Evolutionary conservation across 2,888 invertebrate species (phyloP).

Genomic region (Cryptus viduatorius): DNA sequence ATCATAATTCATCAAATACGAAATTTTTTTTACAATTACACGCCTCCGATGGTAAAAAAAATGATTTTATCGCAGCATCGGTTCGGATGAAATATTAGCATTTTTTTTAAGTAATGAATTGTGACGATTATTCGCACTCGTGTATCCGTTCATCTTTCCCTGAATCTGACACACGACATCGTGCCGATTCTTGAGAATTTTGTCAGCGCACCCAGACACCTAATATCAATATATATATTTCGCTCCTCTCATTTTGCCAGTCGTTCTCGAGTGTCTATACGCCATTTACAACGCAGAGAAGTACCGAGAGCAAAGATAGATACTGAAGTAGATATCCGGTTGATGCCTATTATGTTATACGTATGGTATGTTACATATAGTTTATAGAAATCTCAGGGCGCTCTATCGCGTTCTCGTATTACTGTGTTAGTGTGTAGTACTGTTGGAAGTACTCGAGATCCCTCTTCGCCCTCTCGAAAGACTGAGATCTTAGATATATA

Average conservation of each 20-base stretch:
- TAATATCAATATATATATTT: constrained; percentile 3
- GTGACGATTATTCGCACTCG: too few relatives aligned
- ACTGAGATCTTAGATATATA: constrained; percentile 69
- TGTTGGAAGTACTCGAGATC: constrained; percentile 14
- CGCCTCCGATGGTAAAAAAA: too few relatives aligned
- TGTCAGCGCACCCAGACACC: not conserved
- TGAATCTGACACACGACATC: not conserved
- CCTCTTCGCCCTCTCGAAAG: constrained; percentile 38
- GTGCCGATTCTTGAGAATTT: constrained; percentile 40
- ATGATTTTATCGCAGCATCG: too few relatives aligned
- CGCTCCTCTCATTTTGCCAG: constrained; percentile 45
- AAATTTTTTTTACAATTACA: too few relatives aligned
- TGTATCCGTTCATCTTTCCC: not conserved
- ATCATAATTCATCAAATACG: too few relatives aligned
- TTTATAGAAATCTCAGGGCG: constrained; percentile 41
- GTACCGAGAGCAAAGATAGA: constrained; percentile 37
- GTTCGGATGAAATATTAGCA: too few relatives aligned
- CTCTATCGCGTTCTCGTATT: not conserved
- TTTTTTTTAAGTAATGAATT: too few relatives aligned
- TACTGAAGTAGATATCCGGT: constrained; percentile 56
- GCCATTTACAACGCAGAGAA: constrained; percentile 20
- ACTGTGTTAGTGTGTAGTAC: not conserved
- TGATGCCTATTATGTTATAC: constrained; percentile 39
- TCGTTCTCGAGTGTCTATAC: constrained; percentile 45
- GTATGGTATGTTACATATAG: constrained; percentile 10